Percentiles rank a stretch among this genome's conserved stretches.
Evolutionary conservation across 37 sponge, comb jelly and placozoan genomes (phyloP).

Genomic region (Halisarca cf. caerulea): DNA sequence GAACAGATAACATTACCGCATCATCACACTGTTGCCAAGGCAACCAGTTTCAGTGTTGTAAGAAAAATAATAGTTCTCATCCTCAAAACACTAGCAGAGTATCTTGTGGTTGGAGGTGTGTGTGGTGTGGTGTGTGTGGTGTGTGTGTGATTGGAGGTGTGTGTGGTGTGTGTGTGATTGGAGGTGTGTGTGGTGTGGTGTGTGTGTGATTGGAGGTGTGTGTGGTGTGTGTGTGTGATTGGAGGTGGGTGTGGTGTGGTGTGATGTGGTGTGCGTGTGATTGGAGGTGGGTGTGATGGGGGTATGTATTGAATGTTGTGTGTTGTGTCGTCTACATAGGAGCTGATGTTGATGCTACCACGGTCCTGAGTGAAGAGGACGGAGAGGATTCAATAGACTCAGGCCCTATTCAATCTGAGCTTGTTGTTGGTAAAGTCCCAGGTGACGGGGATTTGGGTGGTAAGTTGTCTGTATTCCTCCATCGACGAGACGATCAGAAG

Average conservation of each 20-base stretch:
- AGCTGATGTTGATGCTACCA: background rate
- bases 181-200: too few relatives aligned
- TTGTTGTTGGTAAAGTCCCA: background rate
- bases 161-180: too few relatives aligned
- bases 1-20: constrained; percentile 68
- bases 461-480: constrained; percentile 77
- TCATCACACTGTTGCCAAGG: constrained; percentile 45
- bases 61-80: constrained; percentile 56
- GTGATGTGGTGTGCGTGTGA: too few relatives aligned
- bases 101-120: constrained; percentile 47
- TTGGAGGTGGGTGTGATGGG: too few relatives aligned
- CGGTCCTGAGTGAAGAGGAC: background rate
- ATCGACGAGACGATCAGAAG: constrained; percentile 76
- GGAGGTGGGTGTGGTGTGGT: too few relatives aligned
- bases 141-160: too few relatives aligned
- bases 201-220: too few relatives aligned
- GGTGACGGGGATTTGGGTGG: constrained; percentile 40
- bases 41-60: background rate
- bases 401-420: background rate
- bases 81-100: constrained; percentile 91
- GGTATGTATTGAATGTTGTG: too few relatives aligned
- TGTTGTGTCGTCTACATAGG: background rate
- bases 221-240: too few relatives aligned
- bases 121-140: background rate
- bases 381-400: constrained; percentile 33